Conservation (phyloP, 2,113 vertebrate genomes). For the Rhodinocichla rosea region DNA sequence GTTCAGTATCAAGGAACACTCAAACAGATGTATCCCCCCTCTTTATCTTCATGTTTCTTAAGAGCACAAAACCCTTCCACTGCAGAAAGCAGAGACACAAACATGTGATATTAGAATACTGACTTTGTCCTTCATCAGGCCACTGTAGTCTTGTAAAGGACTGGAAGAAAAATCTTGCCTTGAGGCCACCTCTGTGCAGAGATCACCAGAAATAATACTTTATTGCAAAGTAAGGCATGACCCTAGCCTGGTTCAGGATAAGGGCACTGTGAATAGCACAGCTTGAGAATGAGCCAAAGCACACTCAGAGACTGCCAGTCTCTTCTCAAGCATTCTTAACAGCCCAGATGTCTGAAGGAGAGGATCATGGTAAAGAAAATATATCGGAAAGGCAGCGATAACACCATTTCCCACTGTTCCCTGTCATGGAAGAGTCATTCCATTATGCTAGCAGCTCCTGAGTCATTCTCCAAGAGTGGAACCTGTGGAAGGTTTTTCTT, state of each 20-base stretch:
- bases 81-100: not conserved
- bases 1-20: not conserved
- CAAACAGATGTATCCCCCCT: not conserved
- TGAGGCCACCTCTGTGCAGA: not conserved
- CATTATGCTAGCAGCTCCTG: not conserved
- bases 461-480: not conserved
- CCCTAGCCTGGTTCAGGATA: not conserved
- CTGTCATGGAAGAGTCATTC: not conserved
- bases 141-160: not conserved
- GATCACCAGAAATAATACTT: not conserved
- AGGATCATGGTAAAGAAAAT: not conserved
- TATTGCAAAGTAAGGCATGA: not conserved
- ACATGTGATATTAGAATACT: not conserved
- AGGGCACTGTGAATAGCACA: not conserved
- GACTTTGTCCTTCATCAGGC: not conserved
- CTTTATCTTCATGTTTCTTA: not conserved
- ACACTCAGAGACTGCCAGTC: not conserved
- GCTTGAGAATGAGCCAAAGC: not conserved
- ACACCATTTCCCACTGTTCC: not conserved
- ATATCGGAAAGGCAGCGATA: not conserved
- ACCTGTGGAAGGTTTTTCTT: not conserved
- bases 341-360: not conserved
- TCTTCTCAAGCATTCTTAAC: not conserved
- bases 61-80: not conserved
- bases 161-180: not conserved